Evolutionary conservation across 2,797 vertebrate species (phyloP).

Genomic region (Myripristis murdjan): DNA sequence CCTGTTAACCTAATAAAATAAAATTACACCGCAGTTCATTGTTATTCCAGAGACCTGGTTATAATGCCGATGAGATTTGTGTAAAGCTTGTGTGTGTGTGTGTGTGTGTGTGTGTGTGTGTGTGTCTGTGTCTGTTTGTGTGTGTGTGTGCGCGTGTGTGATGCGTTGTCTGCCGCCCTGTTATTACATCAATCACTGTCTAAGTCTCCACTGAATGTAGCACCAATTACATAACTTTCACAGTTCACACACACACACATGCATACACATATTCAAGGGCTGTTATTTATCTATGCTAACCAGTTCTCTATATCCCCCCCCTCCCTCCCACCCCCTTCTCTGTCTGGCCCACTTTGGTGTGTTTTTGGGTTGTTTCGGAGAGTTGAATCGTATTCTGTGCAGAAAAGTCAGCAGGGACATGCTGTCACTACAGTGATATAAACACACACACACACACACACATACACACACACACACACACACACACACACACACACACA

Average conservation of each 20-base stretch:
- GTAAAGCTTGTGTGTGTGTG: conserved; percentile 1
- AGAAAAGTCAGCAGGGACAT: conserved; percentile 7
- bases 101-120: not conserved
- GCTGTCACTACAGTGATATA: not conserved
- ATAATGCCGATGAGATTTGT: conserved; percentile 18
- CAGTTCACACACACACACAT: too few species aligned
- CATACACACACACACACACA: too few species aligned
- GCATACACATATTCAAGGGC: not conserved
- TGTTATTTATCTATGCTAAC: conserved; percentile 3
- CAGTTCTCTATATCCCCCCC: not conserved
- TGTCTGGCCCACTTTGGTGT: conserved; percentile 27
- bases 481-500: conserved; percentile 4
- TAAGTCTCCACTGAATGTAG: conserved; percentile 9
- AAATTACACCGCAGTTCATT: conserved; percentile 31
- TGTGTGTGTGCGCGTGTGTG: not conserved
- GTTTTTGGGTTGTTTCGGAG: conserved; percentile 11
- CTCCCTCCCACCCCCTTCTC: not conserved
- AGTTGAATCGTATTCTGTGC: conserved; percentile 4
- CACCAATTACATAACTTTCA: not conserved
- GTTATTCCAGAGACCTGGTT: conserved; percentile 23
- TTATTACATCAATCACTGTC: conserved; percentile 14
- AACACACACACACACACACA: conserved; percentile 11
- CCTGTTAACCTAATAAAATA: conserved; percentile 52
- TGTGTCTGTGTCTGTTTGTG: too few species aligned
- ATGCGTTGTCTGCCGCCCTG: not conserved